These are phyloP conservation scores for Furnarius figulus DNA, from an alignment of 2,113 vertebrate genomes.

Conservation along the genomic window DNA sequence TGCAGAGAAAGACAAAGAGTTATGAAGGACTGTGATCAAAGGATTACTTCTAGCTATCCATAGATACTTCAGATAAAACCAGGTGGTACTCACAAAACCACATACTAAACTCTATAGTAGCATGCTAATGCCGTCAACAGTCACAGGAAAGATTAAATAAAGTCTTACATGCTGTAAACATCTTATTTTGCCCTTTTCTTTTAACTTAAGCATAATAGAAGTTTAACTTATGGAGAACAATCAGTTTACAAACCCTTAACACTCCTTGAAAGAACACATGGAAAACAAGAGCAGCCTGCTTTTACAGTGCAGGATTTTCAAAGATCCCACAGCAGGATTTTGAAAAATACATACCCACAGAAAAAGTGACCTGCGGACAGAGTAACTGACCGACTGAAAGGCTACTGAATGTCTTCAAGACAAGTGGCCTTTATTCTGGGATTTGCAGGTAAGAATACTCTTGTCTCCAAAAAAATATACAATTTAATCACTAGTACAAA, in stretches of 20 bases:
- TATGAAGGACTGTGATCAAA: neutral
- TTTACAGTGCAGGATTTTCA: neutral
- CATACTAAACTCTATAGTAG: neutral
- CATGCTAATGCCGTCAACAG: accelerated
- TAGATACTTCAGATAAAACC: neutral
- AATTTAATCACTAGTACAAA: neutral
- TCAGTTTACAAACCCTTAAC: neutral
- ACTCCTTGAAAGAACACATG: neutral
- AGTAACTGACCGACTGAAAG: neutral
- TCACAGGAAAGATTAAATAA: neutral
- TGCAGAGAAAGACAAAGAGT: neutral
- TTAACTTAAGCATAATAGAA: neutral
- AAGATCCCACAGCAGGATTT: neutral
- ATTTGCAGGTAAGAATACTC: neutral
- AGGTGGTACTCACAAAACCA: neutral
- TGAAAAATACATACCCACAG: neutral
- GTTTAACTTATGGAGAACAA: neutral
- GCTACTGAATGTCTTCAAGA: accelerated
- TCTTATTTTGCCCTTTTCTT: neutral
- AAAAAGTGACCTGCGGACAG: neutral
- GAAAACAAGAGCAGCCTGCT: neutral
- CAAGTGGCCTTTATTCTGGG: neutral
- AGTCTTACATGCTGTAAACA: neutral
- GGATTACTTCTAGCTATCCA: neutral
- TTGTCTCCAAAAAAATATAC: neutral